Conservation (phyloP, 2,888 invertebrate genomes). For the Tineola bisselliella region DNA sequence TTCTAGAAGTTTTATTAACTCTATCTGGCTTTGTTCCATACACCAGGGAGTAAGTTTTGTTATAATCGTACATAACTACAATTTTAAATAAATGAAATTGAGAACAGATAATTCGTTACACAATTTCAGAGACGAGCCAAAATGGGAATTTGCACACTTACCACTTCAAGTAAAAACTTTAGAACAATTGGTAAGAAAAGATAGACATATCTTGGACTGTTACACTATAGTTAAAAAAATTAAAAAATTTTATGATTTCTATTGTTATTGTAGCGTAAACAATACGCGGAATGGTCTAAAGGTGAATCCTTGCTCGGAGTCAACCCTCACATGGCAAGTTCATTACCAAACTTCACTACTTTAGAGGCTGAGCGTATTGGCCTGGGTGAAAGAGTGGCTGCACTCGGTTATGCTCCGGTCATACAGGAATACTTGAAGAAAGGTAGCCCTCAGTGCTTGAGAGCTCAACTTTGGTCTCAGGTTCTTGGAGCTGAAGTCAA, state of each 20-base stretch:
- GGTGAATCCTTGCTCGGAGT: slow-evolving; percentile 83
- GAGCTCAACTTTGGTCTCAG: slow-evolving; percentile 87
- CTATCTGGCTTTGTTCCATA: slow-evolving; percentile 72
- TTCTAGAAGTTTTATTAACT: slow-evolving; percentile 88
- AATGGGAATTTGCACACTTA: slow-evolving; percentile 88
- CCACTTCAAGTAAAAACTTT: slow-evolving; percentile 87
- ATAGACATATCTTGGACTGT: slow-evolving; percentile 9
- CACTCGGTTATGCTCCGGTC: slow-evolving; percentile 83
- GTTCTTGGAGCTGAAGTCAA: slow-evolving; percentile 84
- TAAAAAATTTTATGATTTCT: neutral
- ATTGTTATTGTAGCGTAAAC: slow-evolving; percentile 64
- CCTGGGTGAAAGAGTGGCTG: slow-evolving; percentile 81
- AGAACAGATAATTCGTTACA: neutral
- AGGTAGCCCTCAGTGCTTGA: slow-evolving; percentile 80
- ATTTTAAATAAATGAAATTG: slow-evolving; percentile 3
- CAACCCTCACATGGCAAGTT: slow-evolving; percentile 68
- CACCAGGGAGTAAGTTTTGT: slow-evolving; percentile 52
- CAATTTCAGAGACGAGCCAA: slow-evolving; percentile 73
- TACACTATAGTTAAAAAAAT: slow-evolving; percentile 2
- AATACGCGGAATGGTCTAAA: slow-evolving; percentile 77
- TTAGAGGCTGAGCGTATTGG: slow-evolving; percentile 76
- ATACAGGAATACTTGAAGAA: slow-evolving; percentile 91
- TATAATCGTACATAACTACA: neutral
- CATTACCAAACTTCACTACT: slow-evolving; percentile 62
- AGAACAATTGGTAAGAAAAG: slow-evolving; percentile 76